Percentiles rank a stretch among this genome's conserved stretches.
These are phyloP conservation scores for Nylanderia fulva DNA, from an alignment of 1,140 invertebrate species.

Conservation along the genomic window DNA sequence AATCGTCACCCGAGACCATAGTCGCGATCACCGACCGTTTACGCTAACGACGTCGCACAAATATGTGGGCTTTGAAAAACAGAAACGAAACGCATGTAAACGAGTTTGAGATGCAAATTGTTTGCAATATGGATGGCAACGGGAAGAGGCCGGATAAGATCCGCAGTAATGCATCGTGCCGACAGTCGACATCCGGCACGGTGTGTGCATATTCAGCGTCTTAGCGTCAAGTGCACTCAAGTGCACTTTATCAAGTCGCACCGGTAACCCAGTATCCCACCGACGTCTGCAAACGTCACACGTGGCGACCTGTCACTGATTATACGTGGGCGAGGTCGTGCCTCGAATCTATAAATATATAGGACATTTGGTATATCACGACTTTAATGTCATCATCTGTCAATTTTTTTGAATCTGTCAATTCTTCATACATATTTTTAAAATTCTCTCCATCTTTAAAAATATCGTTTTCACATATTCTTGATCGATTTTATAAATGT, in stretches of 20 bases:
- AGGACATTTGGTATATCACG: neutral
- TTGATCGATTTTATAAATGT: neutral
- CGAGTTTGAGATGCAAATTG: conserved; percentile 80
- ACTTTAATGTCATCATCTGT: neutral
- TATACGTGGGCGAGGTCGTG: conserved; percentile 21
- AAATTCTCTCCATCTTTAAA: neutral
- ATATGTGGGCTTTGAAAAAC: neutral
- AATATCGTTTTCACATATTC: neutral
- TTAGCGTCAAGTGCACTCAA: conserved; percentile 79
- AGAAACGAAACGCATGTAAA: conserved; percentile 12
- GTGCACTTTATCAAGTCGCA: conserved; percentile 81
- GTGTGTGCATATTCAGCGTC: conserved; percentile 82
- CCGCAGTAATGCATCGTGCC: conserved; percentile 84
- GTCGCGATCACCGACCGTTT: conserved; percentile 31
- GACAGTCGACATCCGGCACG: conserved; percentile 83
- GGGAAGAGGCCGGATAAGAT: conserved; percentile 79
- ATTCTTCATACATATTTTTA: neutral
- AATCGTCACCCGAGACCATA: neutral
- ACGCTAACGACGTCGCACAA: conserved; percentile 16
- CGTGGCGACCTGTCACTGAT: conserved; percentile 67
- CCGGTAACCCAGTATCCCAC: conserved; percentile 72
- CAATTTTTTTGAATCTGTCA: neutral
- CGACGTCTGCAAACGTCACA: conserved; percentile 68
- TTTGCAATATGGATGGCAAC: conserved; percentile 82
- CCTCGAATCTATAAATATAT: neutral